Evolutionary conservation across 2,797 vertebrate genomes (phyloP).

Genomic region (Cirrhinus molitorella): DNA sequence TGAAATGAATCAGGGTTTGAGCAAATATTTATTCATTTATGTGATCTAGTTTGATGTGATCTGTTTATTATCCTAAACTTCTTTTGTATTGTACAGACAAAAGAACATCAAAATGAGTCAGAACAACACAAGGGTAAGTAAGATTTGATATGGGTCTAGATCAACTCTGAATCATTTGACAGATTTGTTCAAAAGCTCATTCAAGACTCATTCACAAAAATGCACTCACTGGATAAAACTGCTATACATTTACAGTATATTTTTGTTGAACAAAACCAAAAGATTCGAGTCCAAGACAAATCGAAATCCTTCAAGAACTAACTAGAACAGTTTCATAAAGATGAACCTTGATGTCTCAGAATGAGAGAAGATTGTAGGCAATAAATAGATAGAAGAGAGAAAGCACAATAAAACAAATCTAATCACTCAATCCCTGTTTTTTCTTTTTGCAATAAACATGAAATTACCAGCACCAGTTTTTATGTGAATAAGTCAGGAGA

Average conservation of each 20-base stretch:
- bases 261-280: not conserved
- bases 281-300: not conserved
- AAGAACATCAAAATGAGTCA: not conserved
- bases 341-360: conserved; percentile 28
- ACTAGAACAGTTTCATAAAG: conserved; percentile 57
- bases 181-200: not conserved
- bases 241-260: not conserved
- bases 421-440: conserved; percentile 68
- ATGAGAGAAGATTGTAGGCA: not conserved
- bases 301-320: conserved; percentile 15
- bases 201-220: not conserved
- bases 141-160: not conserved
- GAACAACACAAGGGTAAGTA: not conserved
- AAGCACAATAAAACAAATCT: conserved; percentile 67
- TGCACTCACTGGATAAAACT: not conserved
- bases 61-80: no score
- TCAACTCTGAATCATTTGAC: not conserved
- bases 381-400: conserved; percentile 43
- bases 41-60: no score
- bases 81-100: not conserved
- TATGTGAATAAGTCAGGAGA: conserved; percentile 59
- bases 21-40: no score
- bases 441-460: conserved; percentile 64
- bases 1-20: not conserved
- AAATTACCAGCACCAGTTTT: conserved; percentile 66